Conservation (phyloP, 2,797 vertebrate species). For the Mormyrus proboscirostris region DNA sequence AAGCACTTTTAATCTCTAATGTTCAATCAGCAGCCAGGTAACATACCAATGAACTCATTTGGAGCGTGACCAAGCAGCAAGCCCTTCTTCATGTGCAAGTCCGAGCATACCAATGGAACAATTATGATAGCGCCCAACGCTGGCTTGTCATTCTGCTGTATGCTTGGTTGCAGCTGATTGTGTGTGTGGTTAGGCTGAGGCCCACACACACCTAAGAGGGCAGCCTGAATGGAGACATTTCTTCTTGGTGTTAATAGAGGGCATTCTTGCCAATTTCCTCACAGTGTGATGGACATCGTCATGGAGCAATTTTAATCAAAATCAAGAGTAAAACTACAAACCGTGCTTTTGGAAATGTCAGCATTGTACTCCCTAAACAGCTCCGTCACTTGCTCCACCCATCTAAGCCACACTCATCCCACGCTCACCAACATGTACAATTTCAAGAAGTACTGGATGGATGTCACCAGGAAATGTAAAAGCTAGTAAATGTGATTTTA, state of each 20-base stretch:
- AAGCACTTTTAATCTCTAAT: slow-evolving; percentile 1
- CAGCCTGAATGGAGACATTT: neutral
- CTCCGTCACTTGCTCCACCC: neutral
- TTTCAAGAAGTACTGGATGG: neutral
- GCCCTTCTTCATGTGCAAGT: neutral
- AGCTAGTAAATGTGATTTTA: neutral
- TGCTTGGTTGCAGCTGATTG: neutral
- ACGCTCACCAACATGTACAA: neutral
- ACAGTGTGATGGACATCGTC: neutral
- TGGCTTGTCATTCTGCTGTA: neutral
- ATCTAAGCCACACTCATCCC: neutral
- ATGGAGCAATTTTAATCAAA: neutral
- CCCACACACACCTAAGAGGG: neutral
- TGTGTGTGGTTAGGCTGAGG: neutral
- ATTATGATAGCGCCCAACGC: neutral
- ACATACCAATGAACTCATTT: slow-evolving; percentile 2
- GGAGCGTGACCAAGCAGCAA: neutral
- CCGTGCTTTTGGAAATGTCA: neutral
- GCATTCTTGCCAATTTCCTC: neutral
- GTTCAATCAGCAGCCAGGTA: slow-evolving; percentile 3
- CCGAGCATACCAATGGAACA: neutral
- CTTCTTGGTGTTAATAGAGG: neutral
- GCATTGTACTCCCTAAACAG: neutral
- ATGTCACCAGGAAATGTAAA: neutral
- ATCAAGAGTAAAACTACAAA: neutral